phyloP scores from a whole-genome alignment of 1,140 invertebrate species.

The Microplitis demolitor region DNA sequence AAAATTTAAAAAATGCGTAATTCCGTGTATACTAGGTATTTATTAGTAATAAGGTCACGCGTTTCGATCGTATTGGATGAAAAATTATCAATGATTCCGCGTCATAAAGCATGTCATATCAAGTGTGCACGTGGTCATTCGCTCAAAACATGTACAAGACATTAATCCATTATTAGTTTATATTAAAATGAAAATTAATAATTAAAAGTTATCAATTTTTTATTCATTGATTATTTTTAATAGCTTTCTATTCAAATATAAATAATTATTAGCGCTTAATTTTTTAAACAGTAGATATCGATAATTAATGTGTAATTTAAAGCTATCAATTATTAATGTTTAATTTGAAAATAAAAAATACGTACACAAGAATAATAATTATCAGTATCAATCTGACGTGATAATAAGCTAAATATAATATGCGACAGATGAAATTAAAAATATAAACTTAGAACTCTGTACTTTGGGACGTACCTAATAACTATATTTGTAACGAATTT shows the following conservation, averaged over 20 bases:
- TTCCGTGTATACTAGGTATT: too few relatives aligned
- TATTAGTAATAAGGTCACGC: not conserved
- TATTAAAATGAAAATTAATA: not conserved
- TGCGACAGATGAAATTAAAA: not conserved
- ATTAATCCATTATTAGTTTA: not conserved
- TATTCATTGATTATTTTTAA: too few relatives aligned
- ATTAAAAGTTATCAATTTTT: too few relatives aligned
- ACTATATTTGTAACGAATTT: not conserved
- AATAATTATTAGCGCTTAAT: too few relatives aligned
- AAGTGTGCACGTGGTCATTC: not conserved
- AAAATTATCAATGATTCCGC: not conserved
- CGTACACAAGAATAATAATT: too few relatives aligned
- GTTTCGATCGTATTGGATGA: not conserved
- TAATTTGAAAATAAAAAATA: too few relatives aligned
- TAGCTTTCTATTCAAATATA: too few relatives aligned
- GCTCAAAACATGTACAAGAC: not conserved
- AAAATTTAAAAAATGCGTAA: too few relatives aligned
- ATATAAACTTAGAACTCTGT: not conserved
- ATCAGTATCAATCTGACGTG: too few relatives aligned
- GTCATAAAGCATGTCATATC: not conserved
- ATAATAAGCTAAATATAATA: not conserved
- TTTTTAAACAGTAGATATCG: too few relatives aligned
- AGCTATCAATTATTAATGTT: too few relatives aligned
- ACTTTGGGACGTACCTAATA: not conserved
- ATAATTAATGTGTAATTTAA: too few relatives aligned